phyloP scores from a whole-genome alignment of 1,140 invertebrate genomes.

The Drosophila nebulosa region DNA sequence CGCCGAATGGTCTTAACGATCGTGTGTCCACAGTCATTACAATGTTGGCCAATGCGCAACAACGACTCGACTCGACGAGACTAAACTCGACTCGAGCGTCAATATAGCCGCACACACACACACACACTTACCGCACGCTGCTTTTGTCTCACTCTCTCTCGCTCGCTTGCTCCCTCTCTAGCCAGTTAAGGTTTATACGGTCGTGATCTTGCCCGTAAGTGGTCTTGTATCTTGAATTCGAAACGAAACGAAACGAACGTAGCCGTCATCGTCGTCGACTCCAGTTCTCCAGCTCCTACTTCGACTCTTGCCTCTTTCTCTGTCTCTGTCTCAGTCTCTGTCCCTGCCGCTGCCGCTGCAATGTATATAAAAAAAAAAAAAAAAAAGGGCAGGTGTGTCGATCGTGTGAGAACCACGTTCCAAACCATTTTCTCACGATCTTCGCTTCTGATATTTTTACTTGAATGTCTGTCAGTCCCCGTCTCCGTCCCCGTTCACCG shows the following conservation, averaged over 20 bases:
- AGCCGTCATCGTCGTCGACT: slow-evolving; percentile 24
- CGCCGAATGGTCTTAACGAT: slow-evolving; percentile 73
- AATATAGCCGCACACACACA: slow-evolving; percentile 38
- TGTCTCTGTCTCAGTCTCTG: not conserved
- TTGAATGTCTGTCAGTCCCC: slow-evolving; percentile 4
- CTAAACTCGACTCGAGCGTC: slow-evolving; percentile 6
- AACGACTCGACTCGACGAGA: slow-evolving; percentile 31
- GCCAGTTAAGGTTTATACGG: slow-evolving; percentile 34
- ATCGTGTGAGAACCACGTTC: slow-evolving; percentile 81
- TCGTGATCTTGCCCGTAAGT: slow-evolving; percentile 80
- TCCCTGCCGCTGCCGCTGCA: not conserved
- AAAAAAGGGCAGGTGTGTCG: slow-evolving; percentile 81
- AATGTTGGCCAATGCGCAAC: slow-evolving; percentile 74
- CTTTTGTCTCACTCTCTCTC: slow-evolving; percentile 77
- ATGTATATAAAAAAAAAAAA: slow-evolving; percentile 63
- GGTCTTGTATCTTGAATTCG: slow-evolving; percentile 80
- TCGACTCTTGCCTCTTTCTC: not conserved
- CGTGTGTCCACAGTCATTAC: slow-evolving; percentile 80
- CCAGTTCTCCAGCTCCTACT: slow-evolving; percentile 21
- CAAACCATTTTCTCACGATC: slow-evolving; percentile 81
- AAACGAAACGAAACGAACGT: slow-evolving; percentile 13
- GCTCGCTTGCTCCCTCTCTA: slow-evolving; percentile 31
- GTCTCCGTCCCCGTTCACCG: not conserved
- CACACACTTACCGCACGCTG: slow-evolving; percentile 75
- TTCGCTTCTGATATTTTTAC: slow-evolving; percentile 76